Conservation (phyloP, 35 echinoderm and acorn worm genomes). For the Lytechinus pictus region DNA sequence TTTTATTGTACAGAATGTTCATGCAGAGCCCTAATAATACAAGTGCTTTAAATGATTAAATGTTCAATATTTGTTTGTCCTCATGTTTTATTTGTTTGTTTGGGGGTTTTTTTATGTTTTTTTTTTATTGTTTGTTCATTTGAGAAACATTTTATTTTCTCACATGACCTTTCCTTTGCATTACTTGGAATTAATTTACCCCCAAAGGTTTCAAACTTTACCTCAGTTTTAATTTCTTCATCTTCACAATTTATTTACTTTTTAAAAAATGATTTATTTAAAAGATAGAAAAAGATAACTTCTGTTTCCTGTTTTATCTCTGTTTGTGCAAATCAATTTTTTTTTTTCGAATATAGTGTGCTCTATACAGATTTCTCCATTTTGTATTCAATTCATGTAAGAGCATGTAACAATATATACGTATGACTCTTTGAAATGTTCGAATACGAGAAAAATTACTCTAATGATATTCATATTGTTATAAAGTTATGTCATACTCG, state of each 20-base stretch:
- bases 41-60: conserved; percentile 5
- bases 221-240: not conserved
- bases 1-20: conserved; percentile 6
- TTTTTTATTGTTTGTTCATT: not conserved
- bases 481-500: not conserved
- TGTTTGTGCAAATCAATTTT: not conserved
- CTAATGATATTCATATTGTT: not conserved
- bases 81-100: not conserved
- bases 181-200: not conserved
- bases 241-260: not conserved
- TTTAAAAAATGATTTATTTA: not conserved
- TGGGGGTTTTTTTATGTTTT: not conserved
- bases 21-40: not conserved
- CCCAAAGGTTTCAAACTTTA: not conserved
- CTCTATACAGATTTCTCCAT: conserved; percentile 19
- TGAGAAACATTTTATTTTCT: not conserved
- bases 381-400: conserved; percentile 14
- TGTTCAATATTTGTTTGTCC: not conserved
- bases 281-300: not conserved
- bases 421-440: not conserved
- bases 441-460: not conserved
- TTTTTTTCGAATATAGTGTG: not conserved
- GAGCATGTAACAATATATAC: not conserved
- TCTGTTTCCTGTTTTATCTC: not conserved
- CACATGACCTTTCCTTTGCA: not conserved